Evolutionary conservation across 2,888 invertebrate genomes (phyloP).

Genomic region (Chloroclystis v-ata): DNA sequence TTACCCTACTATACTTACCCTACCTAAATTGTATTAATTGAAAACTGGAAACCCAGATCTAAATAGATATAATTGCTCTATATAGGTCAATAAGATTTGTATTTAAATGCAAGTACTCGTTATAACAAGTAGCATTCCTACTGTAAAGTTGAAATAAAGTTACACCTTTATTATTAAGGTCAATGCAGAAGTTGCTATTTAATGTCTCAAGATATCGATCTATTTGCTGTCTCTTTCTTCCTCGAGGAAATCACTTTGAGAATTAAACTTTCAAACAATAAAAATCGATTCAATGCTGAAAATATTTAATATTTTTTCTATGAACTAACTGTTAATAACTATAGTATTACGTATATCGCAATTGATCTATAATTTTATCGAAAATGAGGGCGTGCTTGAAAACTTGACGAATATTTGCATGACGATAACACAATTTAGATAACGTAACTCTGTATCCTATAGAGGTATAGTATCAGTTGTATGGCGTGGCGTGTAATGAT

Average conservation of each 20-base stretch:
- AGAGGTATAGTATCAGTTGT: constrained; percentile 19
- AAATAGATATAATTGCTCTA: not conserved
- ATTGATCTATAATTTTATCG: no score
- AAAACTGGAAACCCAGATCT: no score
- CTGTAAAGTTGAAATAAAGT: constrained; percentile 33
- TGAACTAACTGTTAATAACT: no score
- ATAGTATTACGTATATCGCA: no score
- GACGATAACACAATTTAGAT: constrained; percentile 30
- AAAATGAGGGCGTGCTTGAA: not conserved
- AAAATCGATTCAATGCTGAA: constrained; percentile 5
- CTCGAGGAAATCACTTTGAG: constrained; percentile 52
- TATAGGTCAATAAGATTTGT: constrained; percentile 14
- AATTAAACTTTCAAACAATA: constrained; percentile 19
- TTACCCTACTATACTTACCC: no score
- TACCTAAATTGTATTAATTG: no score
- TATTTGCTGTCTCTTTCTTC: constrained; percentile 70
- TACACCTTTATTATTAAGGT: constrained; percentile 70
- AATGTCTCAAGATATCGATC: constrained; percentile 73
- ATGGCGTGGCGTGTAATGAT: constrained; percentile 28
- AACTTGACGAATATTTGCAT: constrained; percentile 22
- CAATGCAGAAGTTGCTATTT: constrained; percentile 74
- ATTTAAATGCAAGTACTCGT: constrained; percentile 2
- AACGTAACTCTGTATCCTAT: constrained; percentile 12
- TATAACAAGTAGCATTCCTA: no score
- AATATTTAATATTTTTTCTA: no score